phyloP scores from a whole-genome alignment of 2,797 vertebrate species.

The Hydrophis major region DNA sequence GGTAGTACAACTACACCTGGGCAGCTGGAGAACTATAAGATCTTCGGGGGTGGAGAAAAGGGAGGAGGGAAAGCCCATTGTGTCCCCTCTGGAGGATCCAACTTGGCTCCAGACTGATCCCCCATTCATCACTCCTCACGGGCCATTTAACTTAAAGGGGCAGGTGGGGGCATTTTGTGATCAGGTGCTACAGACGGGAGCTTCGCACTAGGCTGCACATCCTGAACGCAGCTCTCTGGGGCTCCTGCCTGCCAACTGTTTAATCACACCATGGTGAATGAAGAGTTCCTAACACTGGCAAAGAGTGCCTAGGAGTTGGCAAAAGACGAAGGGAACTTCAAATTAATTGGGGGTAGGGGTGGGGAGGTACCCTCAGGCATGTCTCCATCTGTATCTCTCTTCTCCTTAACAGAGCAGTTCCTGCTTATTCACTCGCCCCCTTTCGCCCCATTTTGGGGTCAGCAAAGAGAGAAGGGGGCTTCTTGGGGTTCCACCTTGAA shows the following conservation, averaged over 20 bases:
- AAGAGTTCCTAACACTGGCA: neutral
- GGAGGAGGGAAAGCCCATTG: neutral
- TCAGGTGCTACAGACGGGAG: constrained; percentile 11
- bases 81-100: neutral
- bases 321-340: neutral
- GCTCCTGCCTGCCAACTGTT: neutral
- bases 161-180: neutral
- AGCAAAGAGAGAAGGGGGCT: neutral
- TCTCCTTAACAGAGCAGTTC: too few species aligned
- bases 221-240: neutral
- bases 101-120: neutral
- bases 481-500: neutral
- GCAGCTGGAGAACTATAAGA: neutral
- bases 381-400: neutral
- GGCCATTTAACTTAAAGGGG: constrained; percentile 23
- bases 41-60: neutral
- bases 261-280: neutral
- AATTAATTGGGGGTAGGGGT: neutral
- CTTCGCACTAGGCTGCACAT: constrained; percentile 7
- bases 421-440: neutral
- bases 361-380: neutral
- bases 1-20: neutral
- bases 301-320: neutral
- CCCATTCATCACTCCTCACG: constrained; percentile 13
- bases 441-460: neutral